Evolutionary conservation across 2,888 invertebrate species (phyloP).

Genomic region (Toxonevra muliebris): DNA sequence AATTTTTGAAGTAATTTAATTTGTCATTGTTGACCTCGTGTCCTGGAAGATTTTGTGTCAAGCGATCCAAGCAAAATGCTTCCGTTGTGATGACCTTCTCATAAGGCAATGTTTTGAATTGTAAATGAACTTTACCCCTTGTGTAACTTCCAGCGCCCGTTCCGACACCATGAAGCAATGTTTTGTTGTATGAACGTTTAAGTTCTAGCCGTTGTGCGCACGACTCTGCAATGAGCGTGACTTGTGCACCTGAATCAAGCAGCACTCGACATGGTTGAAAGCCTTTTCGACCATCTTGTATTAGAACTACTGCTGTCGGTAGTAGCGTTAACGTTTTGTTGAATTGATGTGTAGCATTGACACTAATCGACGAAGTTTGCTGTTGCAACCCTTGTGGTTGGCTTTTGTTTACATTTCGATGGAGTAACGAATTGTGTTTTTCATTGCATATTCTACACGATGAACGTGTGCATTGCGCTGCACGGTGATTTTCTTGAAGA

Average conservation of each 20-base stretch:
- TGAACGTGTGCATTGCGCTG: slow-evolving; percentile 23
- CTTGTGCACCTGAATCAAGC: slow-evolving; percentile 33
- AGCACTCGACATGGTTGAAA: slow-evolving; percentile 32
- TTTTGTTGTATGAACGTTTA: slow-evolving; percentile 26
- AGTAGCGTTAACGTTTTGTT: slow-evolving; percentile 6
- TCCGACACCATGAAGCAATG: slow-evolving; percentile 32
- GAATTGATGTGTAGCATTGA: slow-evolving; percentile 10
- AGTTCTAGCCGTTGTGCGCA: slow-evolving; percentile 32
- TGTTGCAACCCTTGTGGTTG: background rate
- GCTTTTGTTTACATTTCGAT: slow-evolving; percentile 2
- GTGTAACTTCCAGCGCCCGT: slow-evolving; percentile 13
- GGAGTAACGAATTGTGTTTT: slow-evolving; percentile 32
- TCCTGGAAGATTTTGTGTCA: slow-evolving; percentile 31
- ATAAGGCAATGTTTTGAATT: background rate
- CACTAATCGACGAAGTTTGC: slow-evolving; percentile 10
- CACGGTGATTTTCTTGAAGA: slow-evolving; percentile 24
- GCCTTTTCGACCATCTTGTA: slow-evolving; percentile 10
- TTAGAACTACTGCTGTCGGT: slow-evolving; percentile 26
- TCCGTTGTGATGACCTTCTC: slow-evolving; percentile 12
- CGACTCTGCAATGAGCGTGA: slow-evolving; percentile 31
- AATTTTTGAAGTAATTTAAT: slow-evolving; percentile 21
- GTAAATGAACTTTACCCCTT: slow-evolving; percentile 27
- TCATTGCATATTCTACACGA: slow-evolving; percentile 23
- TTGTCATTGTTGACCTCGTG: slow-evolving; percentile 3
- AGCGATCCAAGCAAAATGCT: slow-evolving; percentile 24